Conservation (phyloP, 2,797 vertebrate genomes). For the Cynodonichthys magdalenae region DNA sequence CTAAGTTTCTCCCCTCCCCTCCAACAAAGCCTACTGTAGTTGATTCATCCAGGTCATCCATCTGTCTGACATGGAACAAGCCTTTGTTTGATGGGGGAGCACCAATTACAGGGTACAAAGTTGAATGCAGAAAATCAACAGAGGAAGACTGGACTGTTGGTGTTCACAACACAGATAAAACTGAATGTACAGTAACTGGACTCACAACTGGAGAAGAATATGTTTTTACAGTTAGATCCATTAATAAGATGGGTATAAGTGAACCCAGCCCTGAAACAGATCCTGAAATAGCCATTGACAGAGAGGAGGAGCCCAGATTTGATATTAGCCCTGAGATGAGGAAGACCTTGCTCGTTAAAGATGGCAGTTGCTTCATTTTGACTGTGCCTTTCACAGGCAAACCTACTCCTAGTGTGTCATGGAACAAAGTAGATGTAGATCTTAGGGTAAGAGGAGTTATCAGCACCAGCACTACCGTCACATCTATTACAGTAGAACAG, state of each 20-base stretch:
- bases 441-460: slow-evolving; percentile 89
- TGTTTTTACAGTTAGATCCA: slow-evolving; percentile 89
- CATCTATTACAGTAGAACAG: slow-evolving; percentile 91
- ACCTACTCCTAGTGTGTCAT: slow-evolving; percentile 89
- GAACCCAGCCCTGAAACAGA: slow-evolving; percentile 92
- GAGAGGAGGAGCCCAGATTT: slow-evolving; percentile 94
- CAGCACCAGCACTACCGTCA: slow-evolving; percentile 85
- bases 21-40: slow-evolving; percentile 90
- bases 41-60: slow-evolving; percentile 88
- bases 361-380: slow-evolving; percentile 91
- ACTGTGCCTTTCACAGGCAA: slow-evolving; percentile 92
- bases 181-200: slow-evolving; percentile 88
- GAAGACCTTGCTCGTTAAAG: slow-evolving; percentile 93
- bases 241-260: slow-evolving; percentile 93
- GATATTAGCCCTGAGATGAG: slow-evolving; percentile 93
- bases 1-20: slow-evolving; percentile 91
- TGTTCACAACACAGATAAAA: slow-evolving; percentile 87
- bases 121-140: slow-evolving; percentile 89
- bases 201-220: slow-evolving; percentile 88
- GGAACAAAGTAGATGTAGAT: slow-evolving; percentile 94
- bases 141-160: slow-evolving; percentile 91
- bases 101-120: slow-evolving; percentile 89
- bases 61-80: slow-evolving; percentile 93
- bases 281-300: slow-evolving; percentile 89
- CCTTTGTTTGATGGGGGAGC: slow-evolving; percentile 96